Evolutionary conservation across 2,888 invertebrate genomes (phyloP).

Genomic region (Ariolimax columbianus): DNA sequence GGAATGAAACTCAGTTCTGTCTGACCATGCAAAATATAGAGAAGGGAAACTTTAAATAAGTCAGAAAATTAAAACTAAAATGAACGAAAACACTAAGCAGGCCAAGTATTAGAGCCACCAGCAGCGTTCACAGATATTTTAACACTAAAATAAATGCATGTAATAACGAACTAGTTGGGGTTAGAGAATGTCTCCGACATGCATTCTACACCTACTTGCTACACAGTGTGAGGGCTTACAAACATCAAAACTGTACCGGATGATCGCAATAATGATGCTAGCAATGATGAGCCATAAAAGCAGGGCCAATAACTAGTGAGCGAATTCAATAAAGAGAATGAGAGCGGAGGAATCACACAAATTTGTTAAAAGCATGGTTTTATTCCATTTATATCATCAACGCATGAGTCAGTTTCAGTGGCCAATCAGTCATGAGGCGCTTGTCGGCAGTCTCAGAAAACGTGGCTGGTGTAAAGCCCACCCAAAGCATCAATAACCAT

Average conservation of each 20-base stretch:
- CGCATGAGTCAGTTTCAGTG: neutral
- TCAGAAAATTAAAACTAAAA: neutral
- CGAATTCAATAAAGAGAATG: neutral
- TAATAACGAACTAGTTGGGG: neutral
- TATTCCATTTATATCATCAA: neutral
- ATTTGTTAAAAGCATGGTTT: neutral
- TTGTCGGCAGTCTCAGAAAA: neutral
- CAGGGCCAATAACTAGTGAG: neutral
- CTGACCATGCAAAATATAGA: too few relatives aligned
- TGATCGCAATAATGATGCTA: neutral
- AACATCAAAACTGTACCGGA: neutral
- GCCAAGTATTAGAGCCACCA: neutral
- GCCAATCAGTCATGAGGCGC: neutral
- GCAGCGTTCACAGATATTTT: neutral
- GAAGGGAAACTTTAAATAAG: too few relatives aligned
- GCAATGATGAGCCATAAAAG: neutral
- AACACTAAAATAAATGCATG: neutral
- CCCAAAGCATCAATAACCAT: neutral
- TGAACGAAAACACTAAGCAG: neutral
- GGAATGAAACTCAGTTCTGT: too few relatives aligned
- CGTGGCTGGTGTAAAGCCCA: neutral
- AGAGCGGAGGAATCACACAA: neutral
- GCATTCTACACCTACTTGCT: neutral
- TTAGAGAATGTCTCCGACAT: neutral
- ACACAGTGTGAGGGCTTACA: neutral